These are phyloP conservation scores for Eubucco bourcierii DNA, from an alignment of 2,113 vertebrate genomes.

Conservation along the genomic window DNA sequence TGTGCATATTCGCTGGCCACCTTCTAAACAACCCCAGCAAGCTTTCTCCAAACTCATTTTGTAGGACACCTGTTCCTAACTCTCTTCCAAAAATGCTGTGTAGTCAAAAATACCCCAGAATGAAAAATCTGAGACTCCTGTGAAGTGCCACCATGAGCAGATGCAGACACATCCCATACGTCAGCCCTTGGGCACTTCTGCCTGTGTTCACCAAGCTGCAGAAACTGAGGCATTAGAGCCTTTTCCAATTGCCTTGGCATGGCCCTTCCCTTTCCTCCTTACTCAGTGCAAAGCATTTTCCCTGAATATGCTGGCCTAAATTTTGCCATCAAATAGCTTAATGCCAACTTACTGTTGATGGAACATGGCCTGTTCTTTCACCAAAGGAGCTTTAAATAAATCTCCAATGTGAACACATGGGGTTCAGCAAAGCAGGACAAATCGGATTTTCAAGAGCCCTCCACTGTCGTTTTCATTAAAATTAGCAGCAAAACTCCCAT, in stretches of 20 bases:
- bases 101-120: background rate
- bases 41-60: background rate
- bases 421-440: slow-evolving; percentile 25
- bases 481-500: slow-evolving; percentile 18
- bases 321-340: slow-evolving; percentile 17
- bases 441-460: slow-evolving; percentile 27
- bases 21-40: background rate
- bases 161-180: background rate
- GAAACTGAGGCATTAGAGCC: background rate
- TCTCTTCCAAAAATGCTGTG: background rate
- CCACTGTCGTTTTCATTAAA: background rate
- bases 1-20: background rate
- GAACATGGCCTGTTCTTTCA: slow-evolving; percentile 28
- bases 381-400: slow-evolving; percentile 53
- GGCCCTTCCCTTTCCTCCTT: background rate
- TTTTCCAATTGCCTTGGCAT: fast-evolving
- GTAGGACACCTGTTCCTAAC: background rate
- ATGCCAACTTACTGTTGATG: background rate
- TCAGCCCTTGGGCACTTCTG: background rate
- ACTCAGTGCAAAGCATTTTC: background rate
- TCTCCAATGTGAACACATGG: background rate
- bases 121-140: background rate
- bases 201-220: background rate
- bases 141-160: background rate
- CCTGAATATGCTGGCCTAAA: slow-evolving; percentile 9